Evolutionary conservation across 2,797 vertebrate genomes (phyloP), one percentile per base, ranked within the genome.

Genomic region (Sibirionetta formosa): DNA sequence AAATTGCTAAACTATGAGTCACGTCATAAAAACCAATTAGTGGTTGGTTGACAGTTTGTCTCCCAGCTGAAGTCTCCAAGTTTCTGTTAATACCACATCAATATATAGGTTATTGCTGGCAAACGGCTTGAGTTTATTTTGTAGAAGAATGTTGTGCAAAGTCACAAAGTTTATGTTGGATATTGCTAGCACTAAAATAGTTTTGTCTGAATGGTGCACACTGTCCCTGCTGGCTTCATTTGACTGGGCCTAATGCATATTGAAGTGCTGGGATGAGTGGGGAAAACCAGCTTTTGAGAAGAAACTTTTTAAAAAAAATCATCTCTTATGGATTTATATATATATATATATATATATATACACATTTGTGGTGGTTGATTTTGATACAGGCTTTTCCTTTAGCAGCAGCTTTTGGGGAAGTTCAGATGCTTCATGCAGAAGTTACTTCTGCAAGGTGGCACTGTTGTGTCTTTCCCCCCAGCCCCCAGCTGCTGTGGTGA

Each of bases 1-100:
- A 97, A 97, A 96, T 97, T 96, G 94, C 95, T 97, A 51, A 96
- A 72, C 95, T 95, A 68, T 98, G 98, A 98, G 93, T 98, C 96
- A 98, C 19, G 1, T 95, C 94, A 95, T 96, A 96, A 96, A 97
- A 97, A 88, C 90, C 97, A 96, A 96, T 98, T 98, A 97, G 95
- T 82, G 91, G 81, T 79, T 95, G 84, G 90, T 96, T 97, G 95
- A 97, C 88, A 93, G 93, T 93, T 98, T 96, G 93, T 97, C 96
- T 98, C 95, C 93, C 81, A 96, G 69, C 71, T 97, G 83, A 94
- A 76, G 50, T 81, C 68, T 95, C 84, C 92, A 90, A 46, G 22
- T 95, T 91, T 94, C 80, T 96, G 88, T 91, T 93, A 88, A 66
- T 91, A 69, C 75, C 80, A 65, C 78, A 77, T 90, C 86, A 91